Conservation (phyloP, 2,113 vertebrate species). For the Elephas maximus region DNA sequence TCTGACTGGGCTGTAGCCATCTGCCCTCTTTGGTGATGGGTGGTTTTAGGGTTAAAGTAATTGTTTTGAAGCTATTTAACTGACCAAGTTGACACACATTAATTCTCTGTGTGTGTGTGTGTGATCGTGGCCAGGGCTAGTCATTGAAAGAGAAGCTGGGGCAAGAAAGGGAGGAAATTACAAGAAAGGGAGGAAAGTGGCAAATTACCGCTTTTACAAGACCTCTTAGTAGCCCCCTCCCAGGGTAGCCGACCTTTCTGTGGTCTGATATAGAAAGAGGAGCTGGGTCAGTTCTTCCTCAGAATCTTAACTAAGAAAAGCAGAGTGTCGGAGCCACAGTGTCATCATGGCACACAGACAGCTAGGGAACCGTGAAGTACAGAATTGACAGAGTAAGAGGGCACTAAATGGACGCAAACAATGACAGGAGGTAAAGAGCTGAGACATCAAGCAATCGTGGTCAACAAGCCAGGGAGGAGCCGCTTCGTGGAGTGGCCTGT, state of each 20-base stretch:
- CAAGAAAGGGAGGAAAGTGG: not conserved
- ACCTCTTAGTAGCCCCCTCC: not conserved
- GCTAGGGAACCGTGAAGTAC: not conserved
- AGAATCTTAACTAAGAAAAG: not conserved
- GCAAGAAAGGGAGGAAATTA: not conserved
- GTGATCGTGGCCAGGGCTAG: not conserved
- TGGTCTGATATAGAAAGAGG: not conserved
- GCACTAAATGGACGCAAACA: not conserved
- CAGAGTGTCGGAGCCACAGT: not conserved
- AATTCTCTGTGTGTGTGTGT: not conserved
- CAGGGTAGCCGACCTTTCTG: not conserved
- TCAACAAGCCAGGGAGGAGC: not conserved
- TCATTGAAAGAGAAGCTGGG: conserved; percentile 41
- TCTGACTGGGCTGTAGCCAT: not conserved
- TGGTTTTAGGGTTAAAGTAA: not conserved
- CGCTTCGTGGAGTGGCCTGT: not conserved
- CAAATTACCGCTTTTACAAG: not conserved
- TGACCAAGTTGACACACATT: not conserved
- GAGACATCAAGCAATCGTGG: no score
- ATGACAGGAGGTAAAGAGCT: not conserved
- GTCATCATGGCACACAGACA: not conserved
- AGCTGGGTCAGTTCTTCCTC: not conserved
- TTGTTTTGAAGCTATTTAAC: conserved; percentile 13
- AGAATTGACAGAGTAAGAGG: not conserved
- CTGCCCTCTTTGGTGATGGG: not conserved